Conservation (phyloP, 2,888 invertebrate genomes). For the Andrena bicolor region DNA sequence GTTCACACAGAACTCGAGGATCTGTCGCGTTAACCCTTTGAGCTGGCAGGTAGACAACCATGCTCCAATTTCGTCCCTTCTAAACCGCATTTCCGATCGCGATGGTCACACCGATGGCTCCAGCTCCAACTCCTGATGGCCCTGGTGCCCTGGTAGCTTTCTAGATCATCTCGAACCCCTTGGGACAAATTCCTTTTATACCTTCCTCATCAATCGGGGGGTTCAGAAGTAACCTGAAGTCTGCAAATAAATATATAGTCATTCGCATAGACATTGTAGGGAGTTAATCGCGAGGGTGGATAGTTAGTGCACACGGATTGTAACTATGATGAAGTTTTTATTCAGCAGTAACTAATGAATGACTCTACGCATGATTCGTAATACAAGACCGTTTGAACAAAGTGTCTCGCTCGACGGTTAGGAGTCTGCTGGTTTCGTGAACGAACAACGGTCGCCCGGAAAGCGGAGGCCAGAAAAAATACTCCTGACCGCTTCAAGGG, state of each 20-base stretch:
- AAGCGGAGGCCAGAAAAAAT: too few relatives aligned
- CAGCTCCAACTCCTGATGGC: slow-evolving; percentile 41
- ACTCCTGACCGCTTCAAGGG: too few relatives aligned
- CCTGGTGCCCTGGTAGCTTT: slow-evolving; percentile 75
- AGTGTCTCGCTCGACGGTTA: too few relatives aligned
- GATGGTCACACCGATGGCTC: slow-evolving; percentile 5
- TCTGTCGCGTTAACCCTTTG: slow-evolving; percentile 76
- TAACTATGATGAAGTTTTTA: too few relatives aligned
- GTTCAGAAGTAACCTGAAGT: neutral
- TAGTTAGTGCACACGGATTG: too few relatives aligned
- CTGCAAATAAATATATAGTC: neutral
- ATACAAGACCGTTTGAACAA: too few relatives aligned
- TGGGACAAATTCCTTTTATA: slow-evolving; percentile 66
- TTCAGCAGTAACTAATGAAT: too few relatives aligned
- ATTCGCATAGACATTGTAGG: neutral
- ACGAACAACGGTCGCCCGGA: too few relatives aligned
- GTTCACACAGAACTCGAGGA: slow-evolving; percentile 58
- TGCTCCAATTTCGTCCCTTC: slow-evolving; percentile 36
- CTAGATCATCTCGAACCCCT: slow-evolving; percentile 74
- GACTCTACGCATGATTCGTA: too few relatives aligned
- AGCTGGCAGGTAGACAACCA: slow-evolving; percentile 20
- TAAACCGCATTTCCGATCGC: slow-evolving; percentile 23
- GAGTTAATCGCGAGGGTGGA: too few relatives aligned
- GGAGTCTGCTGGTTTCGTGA: too few relatives aligned
- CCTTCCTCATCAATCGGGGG: slow-evolving; percentile 65